Percentiles rank a stretch among this genome's conserved stretches.
phyloP scores from a whole-genome alignment of 2,888 invertebrate species.

The Drosophila longiperda region DNA sequence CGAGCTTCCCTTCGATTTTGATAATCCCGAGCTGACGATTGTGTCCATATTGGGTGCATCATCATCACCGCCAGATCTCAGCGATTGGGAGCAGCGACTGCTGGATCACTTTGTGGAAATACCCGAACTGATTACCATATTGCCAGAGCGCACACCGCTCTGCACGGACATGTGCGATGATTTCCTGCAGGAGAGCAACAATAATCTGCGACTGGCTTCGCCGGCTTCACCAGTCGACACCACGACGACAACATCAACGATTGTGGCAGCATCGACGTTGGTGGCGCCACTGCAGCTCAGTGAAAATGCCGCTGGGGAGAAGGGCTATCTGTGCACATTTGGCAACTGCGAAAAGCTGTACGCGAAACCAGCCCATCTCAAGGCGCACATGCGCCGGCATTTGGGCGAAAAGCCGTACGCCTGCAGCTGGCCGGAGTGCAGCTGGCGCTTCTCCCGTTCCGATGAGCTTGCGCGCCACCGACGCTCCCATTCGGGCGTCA shows the following conservation, averaged over 20 bases:
- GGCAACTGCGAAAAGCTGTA: conserved; percentile 92
- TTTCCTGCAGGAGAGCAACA: conserved; percentile 85
- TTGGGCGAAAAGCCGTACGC: conserved; percentile 91
- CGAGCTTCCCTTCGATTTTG: conserved; percentile 40
- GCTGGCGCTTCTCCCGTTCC: conserved; percentile 97
- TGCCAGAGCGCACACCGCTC: conserved; percentile 86
- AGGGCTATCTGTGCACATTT: conserved; percentile 89
- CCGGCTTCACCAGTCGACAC: conserved; percentile 63
- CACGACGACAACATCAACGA: neutral
- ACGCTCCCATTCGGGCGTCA: conserved; percentile 97
- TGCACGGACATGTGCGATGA: conserved; percentile 87
- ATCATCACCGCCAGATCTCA: conserved; percentile 65
- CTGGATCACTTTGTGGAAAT: conserved; percentile 83
- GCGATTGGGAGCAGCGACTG: conserved; percentile 83
- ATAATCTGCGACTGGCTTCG: conserved; percentile 75
- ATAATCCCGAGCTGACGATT: conserved; percentile 30
- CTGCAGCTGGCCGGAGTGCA: conserved; percentile 92
- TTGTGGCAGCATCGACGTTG: neutral
- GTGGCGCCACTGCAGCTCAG: conserved; percentile 75
- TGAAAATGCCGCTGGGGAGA: conserved; percentile 84
- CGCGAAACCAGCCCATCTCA: conserved; percentile 95
- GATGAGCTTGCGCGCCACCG: conserved; percentile 97
- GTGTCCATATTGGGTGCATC: conserved; percentile 8
- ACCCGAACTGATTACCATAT: conserved; percentile 81
- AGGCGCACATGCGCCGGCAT: conserved; percentile 94